Evolutionary conservation across 2,113 vertebrate genomes (phyloP), one percentile per base, ranked within the genome.

Genomic region (Seriola rivoliana): DNA sequence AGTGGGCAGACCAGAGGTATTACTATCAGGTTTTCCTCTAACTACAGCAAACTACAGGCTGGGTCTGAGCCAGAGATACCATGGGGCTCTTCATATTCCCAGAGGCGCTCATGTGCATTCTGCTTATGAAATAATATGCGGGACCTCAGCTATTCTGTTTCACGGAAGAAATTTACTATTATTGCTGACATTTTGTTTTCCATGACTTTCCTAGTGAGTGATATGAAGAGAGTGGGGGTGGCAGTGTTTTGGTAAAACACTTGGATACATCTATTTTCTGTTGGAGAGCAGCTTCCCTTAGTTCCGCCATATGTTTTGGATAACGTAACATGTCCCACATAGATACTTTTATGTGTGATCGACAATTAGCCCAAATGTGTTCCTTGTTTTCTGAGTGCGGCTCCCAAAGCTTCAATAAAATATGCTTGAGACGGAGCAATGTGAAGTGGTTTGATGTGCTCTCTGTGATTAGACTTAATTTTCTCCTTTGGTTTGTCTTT

Each of bases 111-210:
- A 9, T 80, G 80, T 71, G 48, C 62, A 80, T 88, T 87, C 77
- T 87, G 75, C 73, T 88, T 73, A 79, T 76, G 68, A 87, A 89
- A 88, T 88, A 76, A 86, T 50, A 83, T 17, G 23, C 71, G 76
- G 63, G 72, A 76, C 40, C 81, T 85, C 60, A 65, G 73, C 55
- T 82, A 78, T 89, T 93, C 68, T 65, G 67, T 92, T 88, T 86
- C 85, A 80, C 38, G 17, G 67, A 75, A 85, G 72, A 88, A 73
- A 75, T 85, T 80, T 9, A 8, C 59, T 19, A 64, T 86, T 89
- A 81, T 84, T 89, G 92, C 90, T 89, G 88, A 91, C 85, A 85
- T 88, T 89, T 87, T 89, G 85, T 92, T 91, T 93, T 92, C 90
- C 79, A 81, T 29, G 29, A 71, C 60, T 85, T 86, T 85, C 50